phyloP scores from a whole-genome alignment of 2,888 invertebrate species.

The Xestia xanthographa region DNA sequence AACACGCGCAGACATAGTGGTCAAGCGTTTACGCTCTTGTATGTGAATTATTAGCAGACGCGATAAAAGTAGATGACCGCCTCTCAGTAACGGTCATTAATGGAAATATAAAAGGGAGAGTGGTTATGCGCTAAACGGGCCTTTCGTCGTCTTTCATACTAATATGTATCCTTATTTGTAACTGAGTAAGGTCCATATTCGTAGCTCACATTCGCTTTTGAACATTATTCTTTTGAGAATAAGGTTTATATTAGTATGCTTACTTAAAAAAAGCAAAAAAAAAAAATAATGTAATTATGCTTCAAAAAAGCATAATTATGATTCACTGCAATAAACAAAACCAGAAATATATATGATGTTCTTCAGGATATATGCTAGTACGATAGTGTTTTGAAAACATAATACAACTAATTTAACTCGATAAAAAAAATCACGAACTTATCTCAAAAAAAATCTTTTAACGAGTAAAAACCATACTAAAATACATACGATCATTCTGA shows the following conservation, averaged over 20 bases:
- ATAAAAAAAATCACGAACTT: too few relatives aligned
- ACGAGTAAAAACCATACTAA: too few relatives aligned
- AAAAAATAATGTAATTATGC: too few relatives aligned
- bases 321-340: too few relatives aligned
- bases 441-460: too few relatives aligned
- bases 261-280: too few relatives aligned
- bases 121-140: background rate
- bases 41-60: background rate
- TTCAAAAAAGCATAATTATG: too few relatives aligned
- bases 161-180: background rate
- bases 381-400: too few relatives aligned
- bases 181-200: background rate
- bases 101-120: background rate
- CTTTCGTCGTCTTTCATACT: background rate
- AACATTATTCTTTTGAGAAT: background rate
- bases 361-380: too few relatives aligned
- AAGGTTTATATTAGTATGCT: background rate
- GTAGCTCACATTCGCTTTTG: background rate
- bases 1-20: conserved; percentile 11
- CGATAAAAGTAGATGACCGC: conserved; percentile 5
- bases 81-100: background rate
- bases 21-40: conserved; percentile 14
- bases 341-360: too few relatives aligned
- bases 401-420: too few relatives aligned
- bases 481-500: too few relatives aligned